Percentiles rank a stretch among this genome's conserved stretches.
Evolutionary conservation across 2,888 invertebrate genomes (phyloP).

Genomic region (Pediacus dermestoides): DNA sequence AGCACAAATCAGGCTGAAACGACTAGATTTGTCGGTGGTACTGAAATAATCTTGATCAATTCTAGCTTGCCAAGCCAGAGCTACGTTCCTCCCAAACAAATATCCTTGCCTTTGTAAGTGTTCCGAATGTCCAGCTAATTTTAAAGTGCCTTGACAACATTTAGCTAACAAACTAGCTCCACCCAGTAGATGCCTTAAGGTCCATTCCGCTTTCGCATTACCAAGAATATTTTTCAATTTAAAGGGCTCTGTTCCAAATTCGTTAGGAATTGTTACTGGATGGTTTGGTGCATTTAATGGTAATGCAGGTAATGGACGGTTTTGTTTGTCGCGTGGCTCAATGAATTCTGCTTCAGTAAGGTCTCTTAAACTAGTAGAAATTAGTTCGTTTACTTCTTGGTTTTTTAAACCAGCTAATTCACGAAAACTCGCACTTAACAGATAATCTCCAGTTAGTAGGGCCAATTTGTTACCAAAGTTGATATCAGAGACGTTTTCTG

Average conservation of each 20-base stretch:
- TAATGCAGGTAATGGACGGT: constrained; percentile 72
- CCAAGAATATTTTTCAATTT: constrained; percentile 48
- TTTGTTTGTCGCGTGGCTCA: constrained; percentile 76
- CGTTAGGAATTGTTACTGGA: constrained; percentile 29
- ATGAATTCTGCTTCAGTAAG: constrained; percentile 85
- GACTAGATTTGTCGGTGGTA: constrained; percentile 35
- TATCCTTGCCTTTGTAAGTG: constrained; percentile 74
- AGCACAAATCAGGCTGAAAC: constrained; percentile 71
- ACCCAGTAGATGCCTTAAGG: constrained; percentile 57
- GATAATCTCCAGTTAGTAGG: constrained; percentile 81
- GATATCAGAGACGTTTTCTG: constrained; percentile 63
- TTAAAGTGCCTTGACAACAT: constrained; percentile 78
- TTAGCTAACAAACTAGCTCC: constrained; percentile 74
- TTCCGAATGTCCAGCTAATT: constrained; percentile 73
- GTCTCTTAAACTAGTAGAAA: constrained; percentile 83
- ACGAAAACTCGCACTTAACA: constrained; percentile 83
- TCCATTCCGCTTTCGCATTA: constrained; percentile 74
- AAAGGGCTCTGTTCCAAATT: constrained; percentile 32
- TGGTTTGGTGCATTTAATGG: constrained; percentile 45
- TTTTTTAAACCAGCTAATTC: constrained; percentile 77
- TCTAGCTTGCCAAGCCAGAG: constrained; percentile 77
- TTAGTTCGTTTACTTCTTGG: constrained; percentile 77
- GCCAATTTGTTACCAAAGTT: constrained; percentile 94
- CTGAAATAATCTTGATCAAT: constrained; percentile 66
- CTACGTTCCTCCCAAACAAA: constrained; percentile 83